Conservation (phyloP, 2,797 vertebrate genomes). For the Sebastiscus albofasciatus region DNA sequence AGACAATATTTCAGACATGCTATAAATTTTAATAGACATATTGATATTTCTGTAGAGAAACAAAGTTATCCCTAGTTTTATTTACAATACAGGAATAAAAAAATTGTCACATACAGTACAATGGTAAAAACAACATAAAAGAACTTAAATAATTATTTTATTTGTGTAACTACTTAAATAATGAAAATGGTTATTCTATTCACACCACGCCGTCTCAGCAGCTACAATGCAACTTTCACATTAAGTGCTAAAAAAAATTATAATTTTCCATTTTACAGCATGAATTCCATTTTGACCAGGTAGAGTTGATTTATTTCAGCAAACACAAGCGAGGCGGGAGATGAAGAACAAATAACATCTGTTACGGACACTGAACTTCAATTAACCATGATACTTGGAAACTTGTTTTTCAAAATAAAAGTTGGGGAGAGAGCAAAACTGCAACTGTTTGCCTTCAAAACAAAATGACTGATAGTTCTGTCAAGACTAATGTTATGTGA, state of each 20-base stretch:
- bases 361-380: constrained; percentile 41
- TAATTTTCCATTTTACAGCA: constrained; percentile 85
- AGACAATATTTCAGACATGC: constrained; percentile 81
- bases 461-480: not conserved
- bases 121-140: constrained; percentile 84
- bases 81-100: constrained; percentile 88
- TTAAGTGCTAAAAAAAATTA: constrained; percentile 88
- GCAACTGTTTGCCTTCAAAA: constrained; percentile 32
- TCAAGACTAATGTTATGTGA: constrained; percentile 13
- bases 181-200: constrained; percentile 88
- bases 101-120: constrained; percentile 85
- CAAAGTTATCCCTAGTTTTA: constrained; percentile 87
- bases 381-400: constrained; percentile 26
- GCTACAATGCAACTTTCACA: constrained; percentile 90
- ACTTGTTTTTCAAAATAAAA: constrained; percentile 40
- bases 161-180: constrained; percentile 89
- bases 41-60: constrained; percentile 87
- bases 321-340: constrained; percentile 64
- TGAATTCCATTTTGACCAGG: constrained; percentile 80
- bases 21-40: constrained; percentile 90
- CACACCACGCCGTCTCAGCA: constrained; percentile 86
- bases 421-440: constrained; percentile 7
- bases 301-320: constrained; percentile 72
- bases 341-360: constrained; percentile 44
- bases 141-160: constrained; percentile 88